Percentiles rank a stretch among this genome's conserved stretches.
phyloP scores from a whole-genome alignment of 2,888 invertebrate species.

The Arctia plantaginis region DNA sequence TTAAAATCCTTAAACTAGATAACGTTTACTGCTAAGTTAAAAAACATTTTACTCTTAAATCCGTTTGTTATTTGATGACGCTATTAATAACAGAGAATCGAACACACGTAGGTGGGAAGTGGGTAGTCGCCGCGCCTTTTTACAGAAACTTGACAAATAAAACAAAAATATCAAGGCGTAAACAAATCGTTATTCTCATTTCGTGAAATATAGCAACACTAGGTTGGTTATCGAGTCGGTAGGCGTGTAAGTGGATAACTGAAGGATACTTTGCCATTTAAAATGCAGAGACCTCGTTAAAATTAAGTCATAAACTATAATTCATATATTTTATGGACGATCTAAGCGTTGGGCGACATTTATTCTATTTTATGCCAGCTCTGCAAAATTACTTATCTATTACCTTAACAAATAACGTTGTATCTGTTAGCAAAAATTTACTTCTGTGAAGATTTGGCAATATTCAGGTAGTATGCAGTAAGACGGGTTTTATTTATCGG shows the following conservation, averaged over 20 bases:
- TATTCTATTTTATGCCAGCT: constrained; percentile 25
- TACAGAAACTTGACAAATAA: constrained; percentile 45
- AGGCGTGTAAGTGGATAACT: constrained; percentile 57
- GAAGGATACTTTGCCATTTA: constrained; percentile 59
- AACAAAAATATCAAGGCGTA: constrained; percentile 59
- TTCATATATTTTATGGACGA: constrained; percentile 37
- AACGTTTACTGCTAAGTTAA: not conserved
- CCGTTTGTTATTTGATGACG: constrained; percentile 10
- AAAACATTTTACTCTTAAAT: constrained; percentile 2
- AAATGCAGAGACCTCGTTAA: constrained; percentile 39
- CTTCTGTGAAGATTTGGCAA: too few relatives aligned
- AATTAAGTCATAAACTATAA: constrained; percentile 47
- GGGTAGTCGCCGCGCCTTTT: constrained; percentile 16
- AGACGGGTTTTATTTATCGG: not conserved
- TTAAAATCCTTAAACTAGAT: not conserved
- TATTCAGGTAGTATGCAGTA: too few relatives aligned
- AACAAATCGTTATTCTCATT: constrained; percentile 70
- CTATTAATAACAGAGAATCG: constrained; percentile 11
- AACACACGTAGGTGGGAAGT: constrained; percentile 34
- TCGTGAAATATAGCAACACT: constrained; percentile 54
- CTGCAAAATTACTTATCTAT: not conserved
- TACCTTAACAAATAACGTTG: not conserved
- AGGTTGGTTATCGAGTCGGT: constrained; percentile 50
- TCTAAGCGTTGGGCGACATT: constrained; percentile 27
- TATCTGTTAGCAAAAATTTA: not conserved